These are phyloP conservation scores for Muntiacus reevesi DNA, from an alignment of 2,113 vertebrate genomes.

Conservation along the genomic window DNA sequence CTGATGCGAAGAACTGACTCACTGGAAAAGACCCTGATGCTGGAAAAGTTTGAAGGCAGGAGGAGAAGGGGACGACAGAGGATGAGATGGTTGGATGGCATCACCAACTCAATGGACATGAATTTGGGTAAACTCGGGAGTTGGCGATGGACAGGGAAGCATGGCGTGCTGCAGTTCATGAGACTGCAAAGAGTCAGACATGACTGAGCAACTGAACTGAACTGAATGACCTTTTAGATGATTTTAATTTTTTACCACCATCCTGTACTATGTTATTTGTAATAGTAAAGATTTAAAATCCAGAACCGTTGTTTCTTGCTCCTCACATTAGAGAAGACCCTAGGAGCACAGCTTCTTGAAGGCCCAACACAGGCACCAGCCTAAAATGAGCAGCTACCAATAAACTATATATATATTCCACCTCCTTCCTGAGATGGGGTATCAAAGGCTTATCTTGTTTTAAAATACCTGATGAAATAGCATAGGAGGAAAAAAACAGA, in stretches of 20 bases:
- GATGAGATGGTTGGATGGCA: background rate
- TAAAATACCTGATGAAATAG: background rate
- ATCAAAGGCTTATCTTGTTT: background rate
- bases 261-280: background rate
- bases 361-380: background rate
- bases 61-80: background rate
- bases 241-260: background rate
- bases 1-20: background rate
- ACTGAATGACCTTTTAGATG: background rate
- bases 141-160: background rate
- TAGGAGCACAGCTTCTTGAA: background rate
- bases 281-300: background rate
- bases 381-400: background rate
- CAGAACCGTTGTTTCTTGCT: background rate
- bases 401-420: background rate
- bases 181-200: background rate
- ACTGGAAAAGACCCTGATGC: background rate
- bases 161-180: background rate
- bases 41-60: background rate
- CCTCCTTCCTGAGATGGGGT: background rate
- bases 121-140: rapidly evolving
- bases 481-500: background rate
- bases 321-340: background rate
- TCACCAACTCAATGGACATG: background rate
- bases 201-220: background rate